A percentile compares a stretch with the other conserved stretches of the same genome.
Evolutionary conservation across 1,140 invertebrate species (phyloP).

Genomic region (Battus philenor): DNA sequence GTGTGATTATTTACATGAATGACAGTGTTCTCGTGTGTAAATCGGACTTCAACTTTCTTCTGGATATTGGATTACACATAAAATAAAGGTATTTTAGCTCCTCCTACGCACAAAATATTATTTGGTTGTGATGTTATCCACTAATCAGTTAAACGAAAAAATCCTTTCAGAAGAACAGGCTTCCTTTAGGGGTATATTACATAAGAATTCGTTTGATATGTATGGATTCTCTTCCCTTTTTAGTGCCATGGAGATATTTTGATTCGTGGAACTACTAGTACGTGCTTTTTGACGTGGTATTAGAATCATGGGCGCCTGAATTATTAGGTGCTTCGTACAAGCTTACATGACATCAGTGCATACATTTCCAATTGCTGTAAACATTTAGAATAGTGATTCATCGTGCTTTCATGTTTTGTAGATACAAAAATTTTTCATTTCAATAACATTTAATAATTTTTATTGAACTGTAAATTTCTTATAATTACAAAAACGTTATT

Average conservation of each 20-base stretch:
- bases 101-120: conserved; percentile 60
- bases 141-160: too few species aligned
- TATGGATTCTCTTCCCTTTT: conserved; percentile 23
- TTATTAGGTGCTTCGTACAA: conserved; percentile 33
- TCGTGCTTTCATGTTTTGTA: conserved; percentile 15
- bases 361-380: conserved; percentile 54
- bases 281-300: conserved; percentile 26
- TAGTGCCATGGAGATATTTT: conserved; percentile 29
- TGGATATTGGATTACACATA: conserved; percentile 74
- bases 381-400: conserved; percentile 58
- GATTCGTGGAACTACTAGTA: conserved; percentile 38
- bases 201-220: conserved; percentile 47
- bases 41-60: conserved; percentile 66
- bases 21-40: conserved; percentile 68
- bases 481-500: too few species aligned
- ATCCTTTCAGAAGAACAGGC: too few species aligned
- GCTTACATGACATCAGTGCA: conserved; percentile 65
- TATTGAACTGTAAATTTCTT: too few species aligned
- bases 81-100: conserved; percentile 70
- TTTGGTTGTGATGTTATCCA: conserved; percentile 23
- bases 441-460: background rate
- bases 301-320: conserved; percentile 30
- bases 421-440: background rate
- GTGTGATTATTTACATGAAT: conserved; percentile 65
- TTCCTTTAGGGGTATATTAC: conserved; percentile 38